Conservation (phyloP, 1,140 invertebrate genomes). For the Drosophila dunni region DNA sequence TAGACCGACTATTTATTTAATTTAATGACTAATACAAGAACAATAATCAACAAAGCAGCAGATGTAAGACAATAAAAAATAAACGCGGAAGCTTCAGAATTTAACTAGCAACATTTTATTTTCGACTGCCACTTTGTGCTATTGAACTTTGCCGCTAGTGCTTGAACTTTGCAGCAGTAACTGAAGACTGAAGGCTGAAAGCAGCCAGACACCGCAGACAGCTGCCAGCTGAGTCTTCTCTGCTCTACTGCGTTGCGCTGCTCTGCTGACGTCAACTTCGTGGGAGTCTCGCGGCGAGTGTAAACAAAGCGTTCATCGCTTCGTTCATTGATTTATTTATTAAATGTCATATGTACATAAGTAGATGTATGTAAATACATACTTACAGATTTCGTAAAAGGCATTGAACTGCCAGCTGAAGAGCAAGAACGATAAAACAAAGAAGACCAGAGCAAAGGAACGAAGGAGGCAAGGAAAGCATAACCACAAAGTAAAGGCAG, state of each 20-base stretch:
- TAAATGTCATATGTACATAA: conserved; percentile 4
- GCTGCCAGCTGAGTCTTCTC: conserved; percentile 12
- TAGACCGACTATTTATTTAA: not conserved
- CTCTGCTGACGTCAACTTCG: conserved; percentile 33
- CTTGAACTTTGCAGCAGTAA: conserved; percentile 54
- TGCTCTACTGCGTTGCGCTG: not conserved
- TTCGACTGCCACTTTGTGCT: conserved; percentile 59
- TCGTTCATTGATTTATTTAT: conserved; percentile 32
- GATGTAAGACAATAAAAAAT: not conserved
- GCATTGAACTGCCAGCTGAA: conserved; percentile 61
- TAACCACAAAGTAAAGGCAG: conserved; percentile 42
- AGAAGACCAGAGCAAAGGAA: conserved; percentile 55
- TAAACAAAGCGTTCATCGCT: conserved; percentile 21
- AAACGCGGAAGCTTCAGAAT: conserved; percentile 36
- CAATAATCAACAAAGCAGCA: not conserved
- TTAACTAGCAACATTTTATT: conserved; percentile 36
- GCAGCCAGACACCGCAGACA: not conserved
- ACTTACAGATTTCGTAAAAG: conserved; percentile 24
- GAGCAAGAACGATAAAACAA: conserved; percentile 49
- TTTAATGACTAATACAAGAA: not conserved
- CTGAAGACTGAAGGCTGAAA: conserved; percentile 18
- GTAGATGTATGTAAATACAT: not conserved
- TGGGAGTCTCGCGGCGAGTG: conserved; percentile 15
- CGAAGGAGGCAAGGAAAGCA: conserved; percentile 20
- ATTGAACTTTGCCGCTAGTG: conserved; percentile 67